Conservation (phyloP, 1,140 invertebrate genomes). For the Drosophila busckii region DNA sequence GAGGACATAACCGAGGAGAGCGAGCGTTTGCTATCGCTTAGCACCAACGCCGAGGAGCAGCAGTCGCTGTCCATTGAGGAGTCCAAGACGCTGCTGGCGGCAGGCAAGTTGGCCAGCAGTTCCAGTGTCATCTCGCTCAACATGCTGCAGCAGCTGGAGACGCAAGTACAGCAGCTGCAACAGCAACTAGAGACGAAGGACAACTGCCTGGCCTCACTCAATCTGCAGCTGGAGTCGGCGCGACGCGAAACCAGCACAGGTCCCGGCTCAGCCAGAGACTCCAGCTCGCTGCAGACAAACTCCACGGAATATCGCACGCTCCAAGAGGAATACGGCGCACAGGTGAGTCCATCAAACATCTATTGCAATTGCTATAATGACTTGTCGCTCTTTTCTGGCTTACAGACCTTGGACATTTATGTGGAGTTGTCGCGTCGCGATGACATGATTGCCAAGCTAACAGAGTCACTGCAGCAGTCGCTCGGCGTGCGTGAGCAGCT, state of each 20-base stretch:
- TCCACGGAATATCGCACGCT: constrained; percentile 80
- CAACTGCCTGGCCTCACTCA: constrained; percentile 76
- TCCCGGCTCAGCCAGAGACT: constrained; percentile 72
- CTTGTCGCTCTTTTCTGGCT: not conserved
- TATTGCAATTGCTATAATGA: not conserved
- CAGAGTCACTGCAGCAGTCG: constrained; percentile 82
- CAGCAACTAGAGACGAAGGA: constrained; percentile 79
- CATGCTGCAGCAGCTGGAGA: constrained; percentile 66
- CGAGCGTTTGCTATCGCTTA: constrained; percentile 58
- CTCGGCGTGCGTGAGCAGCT: constrained; percentile 81
- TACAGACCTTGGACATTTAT: constrained; percentile 83
- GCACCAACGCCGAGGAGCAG: constrained; percentile 58
- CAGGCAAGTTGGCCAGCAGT: constrained; percentile 16
- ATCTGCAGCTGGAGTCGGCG: constrained; percentile 78
- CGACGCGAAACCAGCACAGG: constrained; percentile 58
- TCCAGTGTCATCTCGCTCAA: constrained; percentile 58
- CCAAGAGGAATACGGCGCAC: constrained; percentile 79
- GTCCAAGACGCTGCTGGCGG: constrained; percentile 42
- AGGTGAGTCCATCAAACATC: constrained; percentile 35
- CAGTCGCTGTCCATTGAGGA: constrained; percentile 62
- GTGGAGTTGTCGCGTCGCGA: constrained; percentile 81
- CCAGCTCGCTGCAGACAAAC: constrained; percentile 68
- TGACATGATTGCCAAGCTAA: constrained; percentile 82
- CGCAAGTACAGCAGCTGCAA: constrained; percentile 77
- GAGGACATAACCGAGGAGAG: constrained; percentile 78